Percentiles rank a stretch among this genome's conserved stretches.
These are phyloP conservation scores for Crenichthys baileyi DNA, from an alignment of 2,797 vertebrate species.

Conservation along the genomic window DNA sequence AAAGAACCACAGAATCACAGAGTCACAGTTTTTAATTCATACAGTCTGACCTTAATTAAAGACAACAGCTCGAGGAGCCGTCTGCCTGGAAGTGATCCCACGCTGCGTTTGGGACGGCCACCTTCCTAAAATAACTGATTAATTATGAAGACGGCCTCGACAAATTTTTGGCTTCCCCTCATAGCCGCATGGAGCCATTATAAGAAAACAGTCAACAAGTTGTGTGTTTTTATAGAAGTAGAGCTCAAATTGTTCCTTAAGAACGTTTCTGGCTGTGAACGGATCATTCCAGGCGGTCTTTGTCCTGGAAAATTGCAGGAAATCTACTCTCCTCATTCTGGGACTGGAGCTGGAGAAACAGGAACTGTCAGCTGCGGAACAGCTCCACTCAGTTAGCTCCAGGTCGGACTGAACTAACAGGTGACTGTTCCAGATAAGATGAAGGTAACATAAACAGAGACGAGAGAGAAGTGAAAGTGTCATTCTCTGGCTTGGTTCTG, in stretches of 20 bases:
- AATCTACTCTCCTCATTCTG: slow-evolving; percentile 31
- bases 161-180: slow-evolving; percentile 59
- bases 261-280: slow-evolving; percentile 11
- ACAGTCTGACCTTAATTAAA: slow-evolving; percentile 67
- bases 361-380: slow-evolving; percentile 3
- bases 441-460: slow-evolving; percentile 3
- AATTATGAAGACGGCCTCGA: slow-evolving; percentile 55
- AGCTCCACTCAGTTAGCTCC: neutral
- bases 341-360: neutral
- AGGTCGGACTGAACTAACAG: neutral
- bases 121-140: slow-evolving; percentile 67
- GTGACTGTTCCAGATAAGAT: neutral
- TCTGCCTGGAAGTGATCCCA: slow-evolving; percentile 62
- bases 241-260: slow-evolving; percentile 5
- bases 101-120: slow-evolving; percentile 40
- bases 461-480: neutral
- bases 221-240: slow-evolving; percentile 24
- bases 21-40: slow-evolving; percentile 63
- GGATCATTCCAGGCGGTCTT: slow-evolving; percentile 11
- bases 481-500: neutral
- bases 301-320: slow-evolving; percentile 23
- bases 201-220: slow-evolving; percentile 36
- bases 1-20: slow-evolving; percentile 62
- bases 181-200: slow-evolving; percentile 56
- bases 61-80: slow-evolving; percentile 56